phyloP scores from a whole-genome alignment of 2,113 vertebrate species.

The Gobiocypris rarus region DNA sequence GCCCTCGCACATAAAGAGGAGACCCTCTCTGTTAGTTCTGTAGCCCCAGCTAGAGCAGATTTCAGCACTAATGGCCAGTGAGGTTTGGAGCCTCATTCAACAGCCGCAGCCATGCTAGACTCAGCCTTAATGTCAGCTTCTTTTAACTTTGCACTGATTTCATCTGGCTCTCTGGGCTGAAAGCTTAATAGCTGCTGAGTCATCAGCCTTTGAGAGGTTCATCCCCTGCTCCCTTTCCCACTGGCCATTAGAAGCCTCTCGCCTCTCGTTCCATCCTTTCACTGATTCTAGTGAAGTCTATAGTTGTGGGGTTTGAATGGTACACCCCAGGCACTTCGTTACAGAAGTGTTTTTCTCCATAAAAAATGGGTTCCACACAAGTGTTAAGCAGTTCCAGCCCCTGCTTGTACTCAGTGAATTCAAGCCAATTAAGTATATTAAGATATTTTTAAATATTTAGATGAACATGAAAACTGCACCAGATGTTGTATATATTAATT shows the following conservation, averaged over 20 bases:
- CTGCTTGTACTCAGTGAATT: neutral
- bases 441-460: too few species aligned
- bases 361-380: neutral
- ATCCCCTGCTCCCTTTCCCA: slow-evolving; percentile 14
- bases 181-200: slow-evolving; percentile 52
- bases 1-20: neutral
- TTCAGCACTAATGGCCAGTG: slow-evolving; percentile 64
- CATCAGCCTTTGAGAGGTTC: slow-evolving; percentile 42
- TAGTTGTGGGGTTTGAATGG: slow-evolving; percentile 4
- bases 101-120: slow-evolving; percentile 27
- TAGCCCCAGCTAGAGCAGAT: slow-evolving; percentile 53
- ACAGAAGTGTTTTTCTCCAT: neutral
- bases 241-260: slow-evolving; percentile 45
- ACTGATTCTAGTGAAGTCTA: slow-evolving; percentile 11
- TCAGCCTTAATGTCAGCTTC: slow-evolving; percentile 48
- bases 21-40: slow-evolving; percentile 27
- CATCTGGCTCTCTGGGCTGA: slow-evolving; percentile 37
- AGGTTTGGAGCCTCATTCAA: slow-evolving; percentile 45
- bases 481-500: neutral
- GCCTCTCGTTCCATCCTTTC: neutral
- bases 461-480: neutral
- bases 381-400: neutral
- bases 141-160: slow-evolving; percentile 32
- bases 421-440: slow-evolving; percentile 7
- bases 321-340: neutral